Conservation (phyloP, 2,888 invertebrate genomes). For the Scaptomyza caliginosa region DNA sequence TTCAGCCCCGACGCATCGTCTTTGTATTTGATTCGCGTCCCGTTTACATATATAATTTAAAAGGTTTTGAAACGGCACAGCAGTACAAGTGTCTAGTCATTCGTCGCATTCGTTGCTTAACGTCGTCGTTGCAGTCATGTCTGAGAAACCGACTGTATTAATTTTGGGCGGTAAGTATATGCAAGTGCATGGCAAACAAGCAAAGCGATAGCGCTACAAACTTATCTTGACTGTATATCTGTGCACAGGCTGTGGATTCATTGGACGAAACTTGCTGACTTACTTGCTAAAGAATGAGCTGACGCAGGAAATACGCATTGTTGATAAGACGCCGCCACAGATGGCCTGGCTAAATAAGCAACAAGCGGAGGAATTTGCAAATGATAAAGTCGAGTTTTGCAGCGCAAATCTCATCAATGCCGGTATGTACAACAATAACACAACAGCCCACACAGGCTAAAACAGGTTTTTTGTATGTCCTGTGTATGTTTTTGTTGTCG, state of each 20-base stretch:
- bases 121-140: constrained; percentile 60
- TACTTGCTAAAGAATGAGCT: constrained; percentile 91
- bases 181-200: constrained; percentile 11
- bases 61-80: constrained; percentile 28
- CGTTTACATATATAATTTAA: constrained; percentile 40
- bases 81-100: constrained; percentile 47
- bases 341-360: constrained; percentile 93
- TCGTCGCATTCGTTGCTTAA: constrained; percentile 21
- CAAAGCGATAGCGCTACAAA: constrained; percentile 5
- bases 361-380: constrained; percentile 90
- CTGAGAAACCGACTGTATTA: constrained; percentile 83
- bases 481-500: constrained; percentile 23
- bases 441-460: constrained; percentile 29
- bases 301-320: constrained; percentile 90
- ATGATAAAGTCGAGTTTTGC: constrained; percentile 92
- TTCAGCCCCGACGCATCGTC: constrained; percentile 26
- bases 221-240: constrained; percentile 39
- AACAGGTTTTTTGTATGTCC: constrained; percentile 59
- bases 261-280: constrained; percentile 94
- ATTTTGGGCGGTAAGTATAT: constrained; percentile 82
- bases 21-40: constrained; percentile 33
- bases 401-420: constrained; percentile 96
- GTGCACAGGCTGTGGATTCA: constrained; percentile 95
- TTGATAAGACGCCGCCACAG: constrained; percentile 97
- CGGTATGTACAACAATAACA: constrained; percentile 86